A percentile compares a stretch with the other conserved stretches of the same genome.
These are phyloP conservation scores for Syrrhaptes paradoxus DNA, from an alignment of 2,113 vertebrate genomes.

Conservation along the genomic window DNA sequence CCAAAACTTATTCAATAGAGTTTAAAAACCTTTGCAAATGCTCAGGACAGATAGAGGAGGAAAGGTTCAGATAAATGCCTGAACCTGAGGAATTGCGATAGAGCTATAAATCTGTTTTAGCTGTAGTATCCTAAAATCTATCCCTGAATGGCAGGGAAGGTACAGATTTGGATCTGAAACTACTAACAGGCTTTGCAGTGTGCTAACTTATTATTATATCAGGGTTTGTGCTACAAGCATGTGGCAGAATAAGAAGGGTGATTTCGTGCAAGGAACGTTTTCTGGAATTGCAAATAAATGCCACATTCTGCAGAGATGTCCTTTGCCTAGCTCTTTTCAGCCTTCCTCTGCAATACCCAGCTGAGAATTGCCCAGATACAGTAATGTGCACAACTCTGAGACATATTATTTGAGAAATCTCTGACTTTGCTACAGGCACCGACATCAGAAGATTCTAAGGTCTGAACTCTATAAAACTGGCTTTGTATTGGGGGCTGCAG, in stretches of 20 bases:
- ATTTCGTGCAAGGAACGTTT: slow-evolving; percentile 2
- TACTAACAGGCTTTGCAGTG: background rate
- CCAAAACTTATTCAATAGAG: background rate
- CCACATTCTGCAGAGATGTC: background rate
- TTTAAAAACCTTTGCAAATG: slow-evolving; percentile 35
- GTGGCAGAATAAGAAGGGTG: background rate
- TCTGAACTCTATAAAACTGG: background rate
- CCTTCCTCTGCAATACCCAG: background rate
- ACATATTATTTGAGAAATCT: slow-evolving; percentile 23
- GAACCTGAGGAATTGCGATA: background rate
- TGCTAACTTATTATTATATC: slow-evolving; percentile 1
- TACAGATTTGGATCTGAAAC: slow-evolving; percentile 28
- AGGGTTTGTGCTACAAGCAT: background rate
- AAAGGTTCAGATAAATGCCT: background rate
- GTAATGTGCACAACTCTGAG: background rate
- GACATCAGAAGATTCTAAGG: background rate
- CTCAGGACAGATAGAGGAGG: background rate
- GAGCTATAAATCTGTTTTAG: background rate
- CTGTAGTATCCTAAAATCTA: slow-evolving; percentile 1
- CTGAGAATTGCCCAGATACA: background rate
- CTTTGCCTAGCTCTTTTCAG: slow-evolving; percentile 7
- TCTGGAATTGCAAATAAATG: slow-evolving; percentile 29
- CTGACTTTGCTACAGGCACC: slow-evolving; percentile 15
- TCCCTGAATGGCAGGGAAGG: background rate
- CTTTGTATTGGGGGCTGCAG: background rate